Base-by-base conservation (phyloP, 2,888 invertebrate species). In the Aphrophora alni region DNA sequence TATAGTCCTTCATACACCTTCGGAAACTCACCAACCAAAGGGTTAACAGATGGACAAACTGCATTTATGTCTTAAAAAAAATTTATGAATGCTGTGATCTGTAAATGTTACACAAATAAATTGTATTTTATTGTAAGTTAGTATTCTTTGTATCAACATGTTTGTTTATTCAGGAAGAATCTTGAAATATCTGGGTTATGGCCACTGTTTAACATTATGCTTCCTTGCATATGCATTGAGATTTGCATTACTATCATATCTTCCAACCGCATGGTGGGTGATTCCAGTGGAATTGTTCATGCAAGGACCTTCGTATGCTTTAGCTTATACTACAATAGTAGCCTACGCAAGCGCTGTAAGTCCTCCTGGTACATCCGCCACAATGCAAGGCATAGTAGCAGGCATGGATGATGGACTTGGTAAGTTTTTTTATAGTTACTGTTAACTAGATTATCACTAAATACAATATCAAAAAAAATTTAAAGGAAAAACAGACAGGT, bases 381-480 rank as follows among this genome's bases (percentile, higher is more conserved):
- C 96, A 0, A 93, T 96, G 81, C 96, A 97, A 87, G 96, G 96
- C 0, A 91, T 96, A 33, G 94, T 95, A 51, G 95, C 95, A 0
- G 96, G 95, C n/a, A 93, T 95, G 93, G 96, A 96, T 86, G 96
- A 96, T 86, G 96, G 96, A 0, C 89, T 95, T 33, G 94, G 94
- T 94, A 86, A 88, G 89, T 82, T 2, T 28, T 28, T 74, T 59
- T 4, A 1, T 38, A 26, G 33, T 59, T 69, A 72, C 28, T 70
- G 17, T 12, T 80, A 76, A 80, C 33, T 77, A 44, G 38, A 68
- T 74, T 74, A 77, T 82, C 38, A 78, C 28, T 74, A 73, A 10
- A 28, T 17, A 14, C 24, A 26, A n/a, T n/a, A n/a, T n/a, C n/a
- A n/a, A n/a, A n/a, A n/a, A 12, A 10, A 17, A 17, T 70, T 24